Evolutionary conservation across 2,888 invertebrate genomes (phyloP).

Genomic region (Calliphora vomitoria): DNA sequence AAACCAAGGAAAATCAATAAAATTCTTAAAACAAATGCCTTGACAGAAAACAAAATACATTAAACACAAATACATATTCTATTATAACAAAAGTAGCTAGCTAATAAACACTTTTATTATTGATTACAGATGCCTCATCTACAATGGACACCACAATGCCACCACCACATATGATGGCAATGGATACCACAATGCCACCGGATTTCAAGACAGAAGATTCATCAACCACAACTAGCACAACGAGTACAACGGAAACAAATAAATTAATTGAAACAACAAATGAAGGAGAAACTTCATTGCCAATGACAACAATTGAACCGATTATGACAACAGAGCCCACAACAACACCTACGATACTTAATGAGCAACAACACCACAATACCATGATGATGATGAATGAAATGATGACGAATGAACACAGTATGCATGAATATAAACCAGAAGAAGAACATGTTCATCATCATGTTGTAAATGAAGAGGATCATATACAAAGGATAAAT

Average conservation of each 20-base stretch:
- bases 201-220: constrained; percentile 27
- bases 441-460: constrained; percentile 36
- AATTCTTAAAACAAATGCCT: background rate
- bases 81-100: background rate
- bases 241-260: constrained; percentile 70
- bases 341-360: constrained; percentile 77
- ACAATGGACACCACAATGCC: constrained; percentile 71
- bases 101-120: constrained; percentile 4
- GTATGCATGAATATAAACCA: constrained; percentile 35
- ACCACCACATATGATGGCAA: constrained; percentile 65
- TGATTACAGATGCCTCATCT: constrained; percentile 58
- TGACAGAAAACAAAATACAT: constrained; percentile 51
- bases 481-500: constrained; percentile 71
- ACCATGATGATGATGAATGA: constrained; percentile 26
- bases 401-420: constrained; percentile 61
- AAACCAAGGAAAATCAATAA: background rate
- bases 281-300: constrained; percentile 72
- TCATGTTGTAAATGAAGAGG: constrained; percentile 43
- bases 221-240: constrained; percentile 37
- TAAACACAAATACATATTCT: constrained; percentile 21
- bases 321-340: constrained; percentile 82
- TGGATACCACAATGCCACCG: constrained; percentile 69
- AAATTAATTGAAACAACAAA: constrained; percentile 69
- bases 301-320: constrained; percentile 81
- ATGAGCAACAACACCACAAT: constrained; percentile 48